Percentiles rank a stretch among this genome's conserved stretches.
phyloP scores from a whole-genome alignment of 2,113 vertebrate genomes.

The Megaceryle maxima region DNA sequence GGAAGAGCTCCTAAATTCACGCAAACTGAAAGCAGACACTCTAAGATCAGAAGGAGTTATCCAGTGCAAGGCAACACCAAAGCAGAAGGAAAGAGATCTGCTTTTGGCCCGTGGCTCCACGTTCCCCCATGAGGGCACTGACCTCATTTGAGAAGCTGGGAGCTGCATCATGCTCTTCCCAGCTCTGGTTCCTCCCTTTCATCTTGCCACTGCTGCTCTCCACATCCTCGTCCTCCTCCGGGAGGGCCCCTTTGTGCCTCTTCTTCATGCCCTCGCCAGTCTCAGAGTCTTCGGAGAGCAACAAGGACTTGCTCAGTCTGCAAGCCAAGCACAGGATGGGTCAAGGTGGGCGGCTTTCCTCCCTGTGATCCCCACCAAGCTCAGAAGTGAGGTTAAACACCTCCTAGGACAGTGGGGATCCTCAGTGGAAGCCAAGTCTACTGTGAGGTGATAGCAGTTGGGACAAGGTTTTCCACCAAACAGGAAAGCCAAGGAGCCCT shows the following conservation, averaged over 20 bases:
- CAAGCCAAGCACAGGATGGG: constrained; percentile 64
- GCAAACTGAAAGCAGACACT: not conserved
- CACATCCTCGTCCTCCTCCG: constrained; percentile 83
- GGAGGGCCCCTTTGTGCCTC: constrained; percentile 80
- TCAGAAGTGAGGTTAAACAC: constrained; percentile 4
- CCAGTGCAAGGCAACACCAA: not conserved
- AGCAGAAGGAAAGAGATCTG: not conserved
- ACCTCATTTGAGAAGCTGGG: constrained; percentile 88
- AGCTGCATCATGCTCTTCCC: constrained; percentile 83
- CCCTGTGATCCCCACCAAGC: not conserved
- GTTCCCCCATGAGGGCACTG: constrained; percentile 10
- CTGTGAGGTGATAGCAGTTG: not conserved
- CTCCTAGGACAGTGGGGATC: not conserved
- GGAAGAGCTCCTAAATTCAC: not conserved
- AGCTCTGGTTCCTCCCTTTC: constrained; percentile 84
- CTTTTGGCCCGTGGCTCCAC: not conserved
- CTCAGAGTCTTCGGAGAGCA: constrained; percentile 91
- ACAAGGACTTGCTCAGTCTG: constrained; percentile 85
- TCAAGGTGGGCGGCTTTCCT: constrained; percentile 12
- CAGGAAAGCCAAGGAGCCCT: not conserved
- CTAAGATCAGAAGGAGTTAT: not conserved
- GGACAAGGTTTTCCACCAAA: constrained; percentile 10
- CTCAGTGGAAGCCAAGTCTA: not conserved
- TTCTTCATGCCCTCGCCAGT: constrained; percentile 86
- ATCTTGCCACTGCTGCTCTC: constrained; percentile 76